These are phyloP conservation scores for Pithys albifrons DNA, from an alignment of 2,113 vertebrate species.

Conservation along the genomic window DNA sequence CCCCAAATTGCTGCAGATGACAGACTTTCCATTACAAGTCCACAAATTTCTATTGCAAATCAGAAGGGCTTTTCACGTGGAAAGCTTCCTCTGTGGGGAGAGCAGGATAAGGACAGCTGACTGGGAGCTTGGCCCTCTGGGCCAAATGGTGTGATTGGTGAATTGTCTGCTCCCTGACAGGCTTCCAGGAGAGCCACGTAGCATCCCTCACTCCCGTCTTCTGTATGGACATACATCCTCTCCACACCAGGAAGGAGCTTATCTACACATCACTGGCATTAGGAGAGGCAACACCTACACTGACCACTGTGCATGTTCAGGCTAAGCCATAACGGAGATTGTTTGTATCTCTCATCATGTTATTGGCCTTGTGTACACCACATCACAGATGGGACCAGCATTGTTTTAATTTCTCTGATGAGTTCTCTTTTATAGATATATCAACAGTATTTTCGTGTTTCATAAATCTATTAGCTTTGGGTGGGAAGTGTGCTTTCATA, in stretches of 20 bases:
- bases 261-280: not conserved
- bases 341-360: not conserved
- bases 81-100: not conserved
- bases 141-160: not conserved
- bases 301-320: accelerated
- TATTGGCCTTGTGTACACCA: not conserved
- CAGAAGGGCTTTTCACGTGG: not conserved
- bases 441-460: not conserved
- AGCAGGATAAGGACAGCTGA: accelerated
- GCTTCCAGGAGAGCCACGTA: accelerated
- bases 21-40: not conserved
- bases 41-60: accelerated
- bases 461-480: not conserved
- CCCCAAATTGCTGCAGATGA: not conserved
- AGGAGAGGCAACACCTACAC: not conserved
- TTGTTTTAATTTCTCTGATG: not conserved
- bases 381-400: not conserved
- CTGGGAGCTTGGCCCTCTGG: not conserved
- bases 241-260: not conserved
- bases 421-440: not conserved
- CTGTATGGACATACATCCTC: accelerated
- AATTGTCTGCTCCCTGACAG: not conserved
- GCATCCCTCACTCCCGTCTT: not conserved
- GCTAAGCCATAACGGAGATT: not conserved
- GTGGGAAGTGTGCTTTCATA: not conserved